phyloP scores from a whole-genome alignment of 2,797 vertebrate species.

The Lithobates pipiens region DNA sequence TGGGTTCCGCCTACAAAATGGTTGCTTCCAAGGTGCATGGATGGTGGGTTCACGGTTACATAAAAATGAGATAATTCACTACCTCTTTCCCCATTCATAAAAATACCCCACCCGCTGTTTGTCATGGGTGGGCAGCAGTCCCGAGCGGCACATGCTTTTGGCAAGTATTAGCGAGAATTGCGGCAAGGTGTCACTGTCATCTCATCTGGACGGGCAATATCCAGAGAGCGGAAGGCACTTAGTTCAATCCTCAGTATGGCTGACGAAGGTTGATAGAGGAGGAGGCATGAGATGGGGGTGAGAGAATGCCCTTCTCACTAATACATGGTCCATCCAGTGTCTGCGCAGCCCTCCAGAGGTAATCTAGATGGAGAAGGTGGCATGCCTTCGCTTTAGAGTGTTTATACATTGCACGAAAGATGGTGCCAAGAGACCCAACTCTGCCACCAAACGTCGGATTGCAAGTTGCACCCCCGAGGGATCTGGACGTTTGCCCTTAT shows the following conservation, averaged over 20 bases:
- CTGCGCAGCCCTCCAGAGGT: background rate
- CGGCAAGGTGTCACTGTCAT: constrained; percentile 56
- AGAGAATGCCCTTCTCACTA: background rate
- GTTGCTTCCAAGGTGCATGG: background rate
- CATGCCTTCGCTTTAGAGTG: background rate
- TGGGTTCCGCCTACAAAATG: background rate
- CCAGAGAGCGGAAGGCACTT: constrained; percentile 60
- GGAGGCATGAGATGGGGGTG: constrained; percentile 38
- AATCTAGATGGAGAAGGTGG: background rate
- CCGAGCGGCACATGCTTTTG: constrained; percentile 58
- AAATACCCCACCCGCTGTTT: constrained; percentile 3
- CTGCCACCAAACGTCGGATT: background rate
- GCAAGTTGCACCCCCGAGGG: background rate
- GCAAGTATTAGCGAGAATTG: constrained; percentile 60
- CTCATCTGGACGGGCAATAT: constrained; percentile 32
- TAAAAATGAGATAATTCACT: constrained; percentile 33
- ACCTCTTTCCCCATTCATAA: constrained; percentile 19
- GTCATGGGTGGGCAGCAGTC: constrained; percentile 36
- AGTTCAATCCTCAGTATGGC: constrained; percentile 61
- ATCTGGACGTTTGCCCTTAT: background rate
- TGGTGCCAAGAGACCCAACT: background rate
- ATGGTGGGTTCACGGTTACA: background rate
- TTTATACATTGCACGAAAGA: constrained; percentile 9
- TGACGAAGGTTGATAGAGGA: constrained; percentile 35
- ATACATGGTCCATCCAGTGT: constrained; percentile 2